Evolutionary conservation across 2,888 invertebrate species (phyloP).

Genomic region (Erebia aethiops): DNA sequence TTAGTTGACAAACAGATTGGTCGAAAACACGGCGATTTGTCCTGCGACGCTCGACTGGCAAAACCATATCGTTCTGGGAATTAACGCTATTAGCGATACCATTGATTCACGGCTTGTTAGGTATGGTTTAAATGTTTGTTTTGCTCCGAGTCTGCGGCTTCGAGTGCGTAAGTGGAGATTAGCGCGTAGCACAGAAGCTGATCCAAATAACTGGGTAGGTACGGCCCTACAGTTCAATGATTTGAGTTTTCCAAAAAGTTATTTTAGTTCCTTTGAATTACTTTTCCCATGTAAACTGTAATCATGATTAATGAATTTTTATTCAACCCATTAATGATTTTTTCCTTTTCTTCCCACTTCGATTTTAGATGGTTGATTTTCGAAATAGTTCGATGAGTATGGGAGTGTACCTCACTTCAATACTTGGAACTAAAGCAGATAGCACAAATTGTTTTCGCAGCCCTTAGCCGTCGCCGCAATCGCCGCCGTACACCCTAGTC

Average conservation of each 20-base stretch:
- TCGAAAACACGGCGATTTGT: conserved; percentile 44
- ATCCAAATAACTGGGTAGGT: conserved; percentile 33
- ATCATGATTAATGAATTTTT: too few relatives aligned
- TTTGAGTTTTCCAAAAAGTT: too few relatives aligned
- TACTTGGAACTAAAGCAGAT: too few relatives aligned
- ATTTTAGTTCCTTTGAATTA: too few relatives aligned
- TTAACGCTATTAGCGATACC: conserved; percentile 43
- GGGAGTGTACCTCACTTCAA: too few relatives aligned
- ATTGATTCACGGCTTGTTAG: conserved; percentile 48
- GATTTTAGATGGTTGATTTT: too few relatives aligned
- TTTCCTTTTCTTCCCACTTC: too few relatives aligned
- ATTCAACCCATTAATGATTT: too few relatives aligned
- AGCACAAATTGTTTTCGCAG: too few relatives aligned
- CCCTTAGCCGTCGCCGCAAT: conserved; percentile 41
- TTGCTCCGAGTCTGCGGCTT: background rate
- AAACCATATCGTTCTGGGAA: conserved; percentile 54
- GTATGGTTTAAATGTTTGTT: conserved; percentile 34
- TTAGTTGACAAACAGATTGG: conserved; percentile 38
- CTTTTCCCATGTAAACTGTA: too few relatives aligned
- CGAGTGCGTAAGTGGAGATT: background rate
- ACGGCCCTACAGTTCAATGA: conserved; percentile 33
- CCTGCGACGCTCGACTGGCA: conserved; percentile 44
- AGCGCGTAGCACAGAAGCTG: conserved; percentile 75
- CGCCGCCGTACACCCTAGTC: conserved; percentile 44
- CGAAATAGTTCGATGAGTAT: too few relatives aligned